Evolutionary conservation across 2,888 invertebrate genomes (phyloP).

Genomic region (Stenichneumon culpator): DNA sequence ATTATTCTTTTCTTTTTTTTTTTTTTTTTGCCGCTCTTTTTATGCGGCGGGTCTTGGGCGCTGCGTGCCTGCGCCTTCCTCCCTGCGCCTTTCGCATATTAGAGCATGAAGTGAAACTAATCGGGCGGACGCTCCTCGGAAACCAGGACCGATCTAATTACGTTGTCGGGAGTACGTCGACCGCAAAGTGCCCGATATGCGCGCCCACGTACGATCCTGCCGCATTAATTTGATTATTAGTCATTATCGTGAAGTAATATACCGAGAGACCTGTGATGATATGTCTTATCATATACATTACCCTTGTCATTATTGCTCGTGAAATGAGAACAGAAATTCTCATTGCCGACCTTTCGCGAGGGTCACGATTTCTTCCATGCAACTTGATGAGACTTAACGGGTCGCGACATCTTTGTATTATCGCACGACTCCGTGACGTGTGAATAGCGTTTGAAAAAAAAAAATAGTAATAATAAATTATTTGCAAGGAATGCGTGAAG

Average conservation of each 20-base stretch:
- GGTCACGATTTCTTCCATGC: background rate
- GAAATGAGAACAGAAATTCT: background rate
- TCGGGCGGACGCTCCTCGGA: constrained; percentile 23
- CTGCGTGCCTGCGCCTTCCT: background rate
- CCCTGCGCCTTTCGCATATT: constrained; percentile 11
- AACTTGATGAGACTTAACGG: background rate
- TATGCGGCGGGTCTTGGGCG: background rate
- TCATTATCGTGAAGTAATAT: constrained; percentile 3
- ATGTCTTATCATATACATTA: background rate
- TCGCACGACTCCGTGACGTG: constrained; percentile 8
- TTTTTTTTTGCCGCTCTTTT: constrained; percentile 1
- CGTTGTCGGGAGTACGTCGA: constrained; percentile 32
- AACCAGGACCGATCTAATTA: constrained; percentile 45
- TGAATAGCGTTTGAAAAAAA: constrained; percentile 34
- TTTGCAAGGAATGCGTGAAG: constrained; percentile 49
- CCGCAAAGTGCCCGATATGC: constrained; percentile 24
- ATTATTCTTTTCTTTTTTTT: constrained; percentile 16
- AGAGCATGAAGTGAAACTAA: constrained; percentile 56
- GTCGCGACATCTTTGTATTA: constrained; percentile 22
- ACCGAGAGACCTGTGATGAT: background rate
- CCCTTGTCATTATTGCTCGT: background rate
- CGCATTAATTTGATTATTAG: constrained; percentile 14
- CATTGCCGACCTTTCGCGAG: background rate
- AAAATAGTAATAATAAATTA: background rate
- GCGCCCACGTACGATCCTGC: background rate